These are phyloP conservation scores for Pseudomyrmex gracilis DNA, from an alignment of 1,140 invertebrate species.

Conservation along the genomic window DNA sequence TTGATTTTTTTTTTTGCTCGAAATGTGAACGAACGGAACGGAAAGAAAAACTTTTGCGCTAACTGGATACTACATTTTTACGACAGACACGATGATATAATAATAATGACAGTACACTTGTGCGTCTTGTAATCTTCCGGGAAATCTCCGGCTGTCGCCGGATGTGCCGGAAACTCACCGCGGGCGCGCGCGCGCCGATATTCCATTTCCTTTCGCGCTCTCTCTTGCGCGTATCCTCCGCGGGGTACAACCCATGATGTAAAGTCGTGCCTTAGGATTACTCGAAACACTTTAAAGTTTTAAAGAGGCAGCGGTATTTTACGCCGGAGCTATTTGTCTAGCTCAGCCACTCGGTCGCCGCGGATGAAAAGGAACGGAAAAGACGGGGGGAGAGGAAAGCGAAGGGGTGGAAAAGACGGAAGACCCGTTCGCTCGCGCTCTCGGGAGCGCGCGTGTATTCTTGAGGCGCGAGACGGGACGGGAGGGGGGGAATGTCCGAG, in stretches of 20 bases:
- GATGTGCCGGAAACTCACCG: conserved; percentile 47
- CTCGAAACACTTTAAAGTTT: conserved; percentile 79
- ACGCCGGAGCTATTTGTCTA: conserved; percentile 81
- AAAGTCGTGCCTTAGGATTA: conserved; percentile 75
- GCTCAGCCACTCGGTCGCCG: conserved; percentile 77
- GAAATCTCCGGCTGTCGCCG: conserved; percentile 52
- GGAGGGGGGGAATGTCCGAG: conserved; percentile 39
- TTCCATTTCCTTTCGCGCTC: conserved; percentile 53
- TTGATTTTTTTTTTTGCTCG: no score
- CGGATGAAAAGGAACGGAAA: conserved; percentile 51
- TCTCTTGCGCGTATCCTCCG: conserved; percentile 48
- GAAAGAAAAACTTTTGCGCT: no score
- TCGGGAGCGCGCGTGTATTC: conserved; percentile 5
- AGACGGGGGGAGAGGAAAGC: background rate
- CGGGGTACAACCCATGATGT: conserved; percentile 62
- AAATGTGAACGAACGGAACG: background rate
- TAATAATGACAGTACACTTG: conserved; percentile 48
- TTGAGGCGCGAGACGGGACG: conserved; percentile 7
- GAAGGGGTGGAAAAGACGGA: conserved; percentile 52
- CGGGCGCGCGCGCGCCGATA: conserved; percentile 40
- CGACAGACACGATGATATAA: conserved; percentile 46
- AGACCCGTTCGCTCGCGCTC: conserved; percentile 28
- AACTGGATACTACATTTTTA: background rate
- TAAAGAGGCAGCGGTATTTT: conserved; percentile 80
- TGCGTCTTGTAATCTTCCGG: conserved; percentile 30